Conservation (phyloP, 2,888 invertebrate species). For the Brachypalpus laphriformis region DNA sequence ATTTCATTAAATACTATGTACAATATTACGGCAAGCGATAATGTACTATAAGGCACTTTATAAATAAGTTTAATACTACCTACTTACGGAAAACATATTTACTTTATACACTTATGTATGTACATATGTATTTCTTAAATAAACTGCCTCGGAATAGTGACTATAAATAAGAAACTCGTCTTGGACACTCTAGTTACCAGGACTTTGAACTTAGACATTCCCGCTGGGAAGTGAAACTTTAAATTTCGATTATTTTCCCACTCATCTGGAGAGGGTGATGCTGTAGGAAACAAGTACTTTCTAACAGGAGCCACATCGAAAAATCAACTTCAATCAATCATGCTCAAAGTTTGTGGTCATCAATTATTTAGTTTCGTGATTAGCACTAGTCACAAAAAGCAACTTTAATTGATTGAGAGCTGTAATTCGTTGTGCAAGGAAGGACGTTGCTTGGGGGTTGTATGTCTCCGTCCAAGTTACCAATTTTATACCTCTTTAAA, state of each 20-base stretch:
- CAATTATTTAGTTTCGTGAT: slow-evolving; percentile 68
- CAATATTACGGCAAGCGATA: no score
- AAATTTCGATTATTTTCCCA: slow-evolving; percentile 28
- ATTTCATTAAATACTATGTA: no score
- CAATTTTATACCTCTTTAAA: background rate
- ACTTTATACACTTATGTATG: background rate
- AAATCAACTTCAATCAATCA: slow-evolving; percentile 60
- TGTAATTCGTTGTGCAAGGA: slow-evolving; percentile 41
- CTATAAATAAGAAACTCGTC: background rate
- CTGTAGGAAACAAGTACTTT: background rate
- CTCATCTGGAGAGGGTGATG: background rate
- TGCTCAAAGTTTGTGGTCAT: slow-evolving; percentile 65
- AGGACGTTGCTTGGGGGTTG: slow-evolving; percentile 16
- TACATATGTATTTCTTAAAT: background rate
- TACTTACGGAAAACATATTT: background rate
- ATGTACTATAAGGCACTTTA: background rate
- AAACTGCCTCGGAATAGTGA: background rate
- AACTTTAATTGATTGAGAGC: slow-evolving; percentile 68
- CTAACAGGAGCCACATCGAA: slow-evolving; percentile 28
- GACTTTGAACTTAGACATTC: background rate
- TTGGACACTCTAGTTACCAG: background rate
- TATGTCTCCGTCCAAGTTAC: background rate
- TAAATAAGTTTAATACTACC: background rate
- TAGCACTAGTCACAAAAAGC: slow-evolving; percentile 56
- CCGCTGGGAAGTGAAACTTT: background rate